These are phyloP conservation scores for Heliconius ethilla DNA, from an alignment of 2,888 invertebrate species.

Conservation along the genomic window DNA sequence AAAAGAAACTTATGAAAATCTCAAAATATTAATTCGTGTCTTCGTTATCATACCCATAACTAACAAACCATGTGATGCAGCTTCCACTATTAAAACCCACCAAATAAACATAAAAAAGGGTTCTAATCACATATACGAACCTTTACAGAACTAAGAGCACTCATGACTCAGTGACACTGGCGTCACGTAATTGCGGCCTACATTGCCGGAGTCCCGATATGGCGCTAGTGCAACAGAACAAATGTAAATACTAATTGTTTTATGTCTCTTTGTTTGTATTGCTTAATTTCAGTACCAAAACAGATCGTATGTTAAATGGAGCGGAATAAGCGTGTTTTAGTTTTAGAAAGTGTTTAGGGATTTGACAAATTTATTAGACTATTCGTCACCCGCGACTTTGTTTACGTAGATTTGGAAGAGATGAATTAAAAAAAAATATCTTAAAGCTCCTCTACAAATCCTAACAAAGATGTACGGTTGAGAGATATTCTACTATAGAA, in stretches of 20 bases:
- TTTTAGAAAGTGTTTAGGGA: background rate
- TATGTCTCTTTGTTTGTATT: slow-evolving; percentile 35
- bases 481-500: too few species aligned
- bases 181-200: slow-evolving; percentile 39
- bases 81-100: too few species aligned
- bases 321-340: background rate
- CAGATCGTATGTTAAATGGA: background rate
- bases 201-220: slow-evolving; percentile 39
- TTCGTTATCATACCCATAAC: too few species aligned
- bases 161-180: slow-evolving; percentile 38
- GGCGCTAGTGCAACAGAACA: slow-evolving; percentile 29
- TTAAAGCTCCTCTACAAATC: too few species aligned
- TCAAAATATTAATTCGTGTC: too few species aligned
- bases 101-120: too few species aligned
- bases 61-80: too few species aligned
- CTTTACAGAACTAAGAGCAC: background rate
- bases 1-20: background rate
- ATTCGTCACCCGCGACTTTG: too few species aligned
- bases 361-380: background rate
- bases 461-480: too few species aligned
- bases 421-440: too few species aligned
- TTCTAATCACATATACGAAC: background rate
- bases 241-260: slow-evolving; percentile 41
- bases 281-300: slow-evolving; percentile 14
- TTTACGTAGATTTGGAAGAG: too few species aligned